phyloP scores from a whole-genome alignment of 2,888 invertebrate species.

The Caenorhabditis parvicauda region DNA sequence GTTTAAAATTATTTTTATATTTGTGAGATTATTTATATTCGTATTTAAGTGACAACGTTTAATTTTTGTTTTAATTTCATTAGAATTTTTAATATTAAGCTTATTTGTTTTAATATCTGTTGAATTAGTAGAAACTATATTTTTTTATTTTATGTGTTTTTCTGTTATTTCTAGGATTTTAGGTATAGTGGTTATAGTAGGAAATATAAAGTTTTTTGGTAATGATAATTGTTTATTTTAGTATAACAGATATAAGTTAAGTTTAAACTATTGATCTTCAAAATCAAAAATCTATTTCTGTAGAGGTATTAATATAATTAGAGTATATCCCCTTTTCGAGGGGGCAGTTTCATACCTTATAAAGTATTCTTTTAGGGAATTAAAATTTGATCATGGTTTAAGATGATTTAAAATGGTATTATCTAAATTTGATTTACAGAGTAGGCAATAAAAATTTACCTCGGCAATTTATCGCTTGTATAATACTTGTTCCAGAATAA shows the following conservation, averaged over 20 bases:
- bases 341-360: conserved; percentile 43
- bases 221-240: conserved; percentile 47
- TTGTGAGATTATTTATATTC: conserved; percentile 47
- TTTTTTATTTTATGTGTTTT: conserved; percentile 52
- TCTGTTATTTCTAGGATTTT: conserved; percentile 47
- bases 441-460: conserved; percentile 47
- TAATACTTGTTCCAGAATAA: conserved; percentile 54
- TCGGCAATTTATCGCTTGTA: conserved; percentile 50
- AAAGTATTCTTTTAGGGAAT: conserved; percentile 41
- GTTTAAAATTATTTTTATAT: conserved; percentile 47
- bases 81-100: conserved; percentile 43
- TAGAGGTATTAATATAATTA: conserved; percentile 49
- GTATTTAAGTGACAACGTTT: conserved; percentile 48
- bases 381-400: conserved; percentile 50
- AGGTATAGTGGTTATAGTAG: conserved; percentile 44
- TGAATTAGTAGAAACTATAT: conserved; percentile 27
- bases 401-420: conserved; percentile 48
- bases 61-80: conserved; percentile 52
- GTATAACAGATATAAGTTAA: conserved; percentile 45
- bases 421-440: conserved; percentile 50
- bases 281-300: conserved; percentile 51
- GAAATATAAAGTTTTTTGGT: conserved; percentile 47
- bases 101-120: conserved; percentile 37
- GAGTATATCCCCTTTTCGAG: conserved; percentile 50
- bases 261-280: conserved; percentile 55